phyloP scores from a whole-genome alignment of 2,888 invertebrate genomes.

The Drosophila parthenogenetica region DNA sequence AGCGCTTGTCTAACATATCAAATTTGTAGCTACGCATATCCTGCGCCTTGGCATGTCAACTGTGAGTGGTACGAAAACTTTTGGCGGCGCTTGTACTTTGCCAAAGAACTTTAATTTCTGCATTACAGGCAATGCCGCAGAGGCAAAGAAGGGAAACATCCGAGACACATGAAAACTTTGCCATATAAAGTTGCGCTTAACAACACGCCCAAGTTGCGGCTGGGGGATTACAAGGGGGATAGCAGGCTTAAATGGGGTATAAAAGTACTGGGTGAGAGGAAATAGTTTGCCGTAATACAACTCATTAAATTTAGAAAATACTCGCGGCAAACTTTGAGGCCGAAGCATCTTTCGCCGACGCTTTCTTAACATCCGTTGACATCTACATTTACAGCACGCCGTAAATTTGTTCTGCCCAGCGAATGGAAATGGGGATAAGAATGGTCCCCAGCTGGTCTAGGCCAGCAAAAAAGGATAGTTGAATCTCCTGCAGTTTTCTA shows the following conservation, averaged over 20 bases:
- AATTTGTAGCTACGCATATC: slow-evolving; percentile 77
- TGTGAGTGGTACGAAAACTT: slow-evolving; percentile 64
- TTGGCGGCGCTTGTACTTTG: slow-evolving; percentile 72
- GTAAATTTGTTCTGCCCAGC: slow-evolving; percentile 52
- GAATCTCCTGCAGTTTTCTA: slow-evolving; percentile 25
- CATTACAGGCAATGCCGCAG: slow-evolving; percentile 52
- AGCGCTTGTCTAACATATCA: slow-evolving; percentile 78
- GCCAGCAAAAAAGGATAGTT: slow-evolving; percentile 10
- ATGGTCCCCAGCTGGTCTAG: slow-evolving; percentile 24
- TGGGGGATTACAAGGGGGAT: background rate
- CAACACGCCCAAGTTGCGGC: slow-evolving; percentile 60
- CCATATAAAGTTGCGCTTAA: slow-evolving; percentile 71
- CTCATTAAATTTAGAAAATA: slow-evolving; percentile 79
- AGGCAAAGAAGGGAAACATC: slow-evolving; percentile 11
- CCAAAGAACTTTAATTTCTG: slow-evolving; percentile 76
- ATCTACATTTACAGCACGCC: slow-evolving; percentile 69
- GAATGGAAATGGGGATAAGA: background rate
- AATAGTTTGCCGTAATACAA: slow-evolving; percentile 70
- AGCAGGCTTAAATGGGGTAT: background rate
- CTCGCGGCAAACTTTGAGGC: slow-evolving; percentile 64
- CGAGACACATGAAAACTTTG: slow-evolving; percentile 69
- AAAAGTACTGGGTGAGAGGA: slow-evolving; percentile 22
- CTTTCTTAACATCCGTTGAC: slow-evolving; percentile 72
- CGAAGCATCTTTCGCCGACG: slow-evolving; percentile 46
- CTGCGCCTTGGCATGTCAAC: slow-evolving; percentile 75